Conservation (phyloP, 2,113 vertebrate genomes). For the Urocitellus parryii region DNA sequence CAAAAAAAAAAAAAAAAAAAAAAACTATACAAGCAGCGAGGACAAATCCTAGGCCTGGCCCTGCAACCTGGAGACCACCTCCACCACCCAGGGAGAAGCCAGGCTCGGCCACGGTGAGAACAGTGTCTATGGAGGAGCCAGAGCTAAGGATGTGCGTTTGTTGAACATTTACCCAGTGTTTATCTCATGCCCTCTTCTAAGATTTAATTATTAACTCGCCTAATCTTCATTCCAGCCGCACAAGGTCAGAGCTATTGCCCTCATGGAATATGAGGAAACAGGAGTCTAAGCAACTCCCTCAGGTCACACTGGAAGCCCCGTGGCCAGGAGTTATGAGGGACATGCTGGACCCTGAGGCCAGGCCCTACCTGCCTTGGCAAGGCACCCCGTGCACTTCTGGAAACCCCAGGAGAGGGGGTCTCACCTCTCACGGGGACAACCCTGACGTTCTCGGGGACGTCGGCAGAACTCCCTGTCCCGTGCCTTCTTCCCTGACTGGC, state of each 20-base stretch:
- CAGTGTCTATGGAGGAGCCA: fast-evolving
- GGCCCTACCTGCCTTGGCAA: background rate
- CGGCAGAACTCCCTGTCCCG: background rate
- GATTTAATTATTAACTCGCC: background rate
- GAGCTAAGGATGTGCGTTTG: background rate
- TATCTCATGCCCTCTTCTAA: background rate
- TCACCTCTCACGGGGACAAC: background rate
- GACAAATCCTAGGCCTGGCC: too few relatives aligned
- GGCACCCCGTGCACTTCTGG: background rate
- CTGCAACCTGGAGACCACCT: too few relatives aligned
- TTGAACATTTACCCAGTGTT: fast-evolving
- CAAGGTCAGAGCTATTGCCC: fast-evolving
- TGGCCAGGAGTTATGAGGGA: fast-evolving
- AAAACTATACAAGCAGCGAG: background rate
- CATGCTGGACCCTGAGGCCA: fast-evolving
- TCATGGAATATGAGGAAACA: fast-evolving
- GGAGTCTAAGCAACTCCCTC: background rate
- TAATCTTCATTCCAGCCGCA: background rate
- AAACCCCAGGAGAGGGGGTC: too few relatives aligned
- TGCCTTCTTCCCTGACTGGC: background rate
- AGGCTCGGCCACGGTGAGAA: background rate
- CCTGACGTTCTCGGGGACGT: too few relatives aligned
- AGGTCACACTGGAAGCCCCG: background rate
- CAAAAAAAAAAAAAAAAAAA: background rate
- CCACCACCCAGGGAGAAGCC: background rate